phyloP scores from a whole-genome alignment of 1,140 invertebrate genomes.

The Nautilus pompilius region DNA sequence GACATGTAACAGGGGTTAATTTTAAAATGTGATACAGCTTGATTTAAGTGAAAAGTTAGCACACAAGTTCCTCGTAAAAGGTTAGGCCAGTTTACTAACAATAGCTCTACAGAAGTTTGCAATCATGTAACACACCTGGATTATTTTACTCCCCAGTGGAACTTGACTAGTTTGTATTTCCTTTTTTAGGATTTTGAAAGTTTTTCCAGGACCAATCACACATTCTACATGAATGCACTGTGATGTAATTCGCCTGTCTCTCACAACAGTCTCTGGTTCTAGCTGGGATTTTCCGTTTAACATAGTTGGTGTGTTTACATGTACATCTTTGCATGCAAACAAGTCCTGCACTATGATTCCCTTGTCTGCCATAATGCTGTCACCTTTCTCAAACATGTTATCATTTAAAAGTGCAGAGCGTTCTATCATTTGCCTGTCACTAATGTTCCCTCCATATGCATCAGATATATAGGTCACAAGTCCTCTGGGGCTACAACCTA shows the following conservation, averaged over 20 bases:
- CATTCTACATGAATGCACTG: conserved; percentile 23
- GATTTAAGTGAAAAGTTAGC: no score
- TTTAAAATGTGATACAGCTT: no score
- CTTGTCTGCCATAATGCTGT: conserved; percentile 25
- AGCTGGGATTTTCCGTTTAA: conserved; percentile 19
- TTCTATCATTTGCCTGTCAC: conserved; percentile 23
- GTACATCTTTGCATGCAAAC: conserved; percentile 18
- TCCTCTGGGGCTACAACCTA: conserved; percentile 20
- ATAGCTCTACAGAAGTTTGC: no score
- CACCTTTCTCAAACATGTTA: conserved; percentile 11
- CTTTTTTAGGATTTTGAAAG: no score
- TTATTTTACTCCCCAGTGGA: no score
- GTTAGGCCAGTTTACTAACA: no score
- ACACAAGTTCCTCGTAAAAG: no score
- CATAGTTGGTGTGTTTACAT: conserved; percentile 24
- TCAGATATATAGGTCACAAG: conserved; percentile 13
- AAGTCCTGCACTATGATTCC: conserved; percentile 25
- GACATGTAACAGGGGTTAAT: no score
- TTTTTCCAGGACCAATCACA: conserved; percentile 19
- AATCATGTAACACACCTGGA: no score
- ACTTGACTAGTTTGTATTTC: no score
- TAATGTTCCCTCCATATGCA: conserved; percentile 17
- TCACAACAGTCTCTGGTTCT: conserved; percentile 14
- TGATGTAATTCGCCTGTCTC: conserved; percentile 14
- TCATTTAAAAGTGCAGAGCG: conserved; percentile 5